Evolutionary conservation across 1,140 invertebrate genomes (phyloP).

Genomic region (Sesamia nonagrioides): DNA sequence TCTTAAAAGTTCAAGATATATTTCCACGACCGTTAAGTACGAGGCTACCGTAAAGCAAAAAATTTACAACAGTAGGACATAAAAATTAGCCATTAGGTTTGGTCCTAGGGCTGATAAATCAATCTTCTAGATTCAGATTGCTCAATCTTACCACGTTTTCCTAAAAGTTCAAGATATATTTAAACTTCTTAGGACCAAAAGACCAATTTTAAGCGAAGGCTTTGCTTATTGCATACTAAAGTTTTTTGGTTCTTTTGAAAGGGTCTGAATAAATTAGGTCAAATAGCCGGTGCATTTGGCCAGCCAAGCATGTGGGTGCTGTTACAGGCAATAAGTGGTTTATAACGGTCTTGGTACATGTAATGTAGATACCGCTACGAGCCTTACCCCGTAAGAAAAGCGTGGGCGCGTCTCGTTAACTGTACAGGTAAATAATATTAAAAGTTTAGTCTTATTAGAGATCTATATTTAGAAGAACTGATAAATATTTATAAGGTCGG

Average conservation of each 20-base stretch:
- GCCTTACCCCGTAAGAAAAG: not conserved
- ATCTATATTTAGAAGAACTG: not conserved
- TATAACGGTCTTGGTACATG: constrained; percentile 12
- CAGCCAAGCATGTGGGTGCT: not conserved
- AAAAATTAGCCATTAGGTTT: not conserved
- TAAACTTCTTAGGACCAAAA: not conserved
- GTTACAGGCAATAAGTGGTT: constrained; percentile 11
- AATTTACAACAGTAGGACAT: too few relatives aligned
- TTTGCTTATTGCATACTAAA: not conserved
- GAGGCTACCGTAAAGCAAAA: not conserved
- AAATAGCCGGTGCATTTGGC: not conserved
- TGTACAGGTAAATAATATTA: not conserved
- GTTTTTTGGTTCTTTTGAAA: not conserved
- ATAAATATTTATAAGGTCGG: too few relatives aligned
- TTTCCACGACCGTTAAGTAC: not conserved
- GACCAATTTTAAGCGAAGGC: not conserved
- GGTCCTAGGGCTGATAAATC: too few relatives aligned
- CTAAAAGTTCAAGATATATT: too few relatives aligned
- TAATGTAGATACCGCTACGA: constrained; percentile 26
- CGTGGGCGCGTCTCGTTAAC: constrained; percentile 16
- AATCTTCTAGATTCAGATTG: too few relatives aligned
- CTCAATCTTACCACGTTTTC: too few relatives aligned
- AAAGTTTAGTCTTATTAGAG: not conserved
- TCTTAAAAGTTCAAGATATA: too few relatives aligned
- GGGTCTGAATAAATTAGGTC: not conserved